phyloP scores from a whole-genome alignment of 1,140 invertebrate genomes.

The Ylistrum balloti region DNA sequence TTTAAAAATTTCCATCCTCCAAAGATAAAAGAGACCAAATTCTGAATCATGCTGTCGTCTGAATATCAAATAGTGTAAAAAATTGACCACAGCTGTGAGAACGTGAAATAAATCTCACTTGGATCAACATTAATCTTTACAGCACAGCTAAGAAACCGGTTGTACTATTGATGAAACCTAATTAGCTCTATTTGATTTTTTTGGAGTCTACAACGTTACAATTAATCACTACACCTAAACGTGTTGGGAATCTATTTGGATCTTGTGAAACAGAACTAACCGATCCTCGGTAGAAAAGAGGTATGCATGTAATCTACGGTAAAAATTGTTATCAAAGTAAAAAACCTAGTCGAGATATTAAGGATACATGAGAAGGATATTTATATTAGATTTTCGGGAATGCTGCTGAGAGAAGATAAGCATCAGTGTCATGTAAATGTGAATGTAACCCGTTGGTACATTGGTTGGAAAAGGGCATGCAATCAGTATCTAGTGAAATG shows the following conservation, averaged over 20 bases:
- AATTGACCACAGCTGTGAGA: neutral
- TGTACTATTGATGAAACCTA: neutral
- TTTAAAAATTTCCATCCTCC: neutral
- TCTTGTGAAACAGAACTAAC: neutral
- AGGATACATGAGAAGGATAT: too few relatives aligned
- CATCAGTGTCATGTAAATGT: too few relatives aligned
- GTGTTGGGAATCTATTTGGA: neutral
- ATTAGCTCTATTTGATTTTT: conserved; percentile 13
- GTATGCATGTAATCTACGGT: neutral
- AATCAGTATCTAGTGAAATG: too few relatives aligned
- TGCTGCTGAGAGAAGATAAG: too few relatives aligned
- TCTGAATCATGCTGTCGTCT: neutral
- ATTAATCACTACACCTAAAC: neutral
- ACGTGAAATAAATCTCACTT: neutral
- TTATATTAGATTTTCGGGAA: too few relatives aligned
- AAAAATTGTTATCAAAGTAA: neutral
- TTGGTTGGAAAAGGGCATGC: too few relatives aligned
- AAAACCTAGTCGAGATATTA: too few relatives aligned
- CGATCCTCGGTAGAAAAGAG: neutral
- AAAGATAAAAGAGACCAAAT: neutral
- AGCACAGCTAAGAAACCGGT: neutral
- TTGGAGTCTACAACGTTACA: neutral
- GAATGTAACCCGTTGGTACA: too few relatives aligned
- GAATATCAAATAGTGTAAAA: neutral
- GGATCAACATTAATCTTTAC: neutral